Evolutionary conservation across 1,140 invertebrate species (phyloP).

Genomic region (Liolophura sinensis): DNA sequence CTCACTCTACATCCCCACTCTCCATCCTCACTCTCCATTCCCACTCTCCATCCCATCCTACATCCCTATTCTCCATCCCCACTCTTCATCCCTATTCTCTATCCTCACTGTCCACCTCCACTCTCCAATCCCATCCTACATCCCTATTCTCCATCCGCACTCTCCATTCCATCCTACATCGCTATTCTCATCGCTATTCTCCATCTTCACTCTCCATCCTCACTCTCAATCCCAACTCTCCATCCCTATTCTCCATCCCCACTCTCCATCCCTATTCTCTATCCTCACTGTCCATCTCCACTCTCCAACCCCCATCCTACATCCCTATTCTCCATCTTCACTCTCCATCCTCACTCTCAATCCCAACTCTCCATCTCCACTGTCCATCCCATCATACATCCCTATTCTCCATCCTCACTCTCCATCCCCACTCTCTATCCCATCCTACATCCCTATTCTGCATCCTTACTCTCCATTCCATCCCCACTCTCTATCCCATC

Average conservation of each 20-base stretch:
- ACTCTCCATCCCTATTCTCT: background rate
- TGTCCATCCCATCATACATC: background rate
- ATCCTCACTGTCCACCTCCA: background rate
- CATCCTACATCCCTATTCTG: background rate
- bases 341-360: background rate
- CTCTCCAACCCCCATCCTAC: background rate
- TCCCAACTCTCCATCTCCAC: background rate
- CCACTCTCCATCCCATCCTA: background rate
- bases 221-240: background rate
- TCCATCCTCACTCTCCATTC: background rate
- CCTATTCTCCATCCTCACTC: background rate
- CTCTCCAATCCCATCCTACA: background rate
- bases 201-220: background rate
- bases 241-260: background rate
- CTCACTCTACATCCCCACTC: background rate
- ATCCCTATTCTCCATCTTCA: background rate
- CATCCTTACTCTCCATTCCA: background rate
- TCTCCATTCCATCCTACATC: background rate
- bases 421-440: background rate
- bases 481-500: background rate
- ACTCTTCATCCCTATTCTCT: background rate
- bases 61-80: background rate
- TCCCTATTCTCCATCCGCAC: background rate
- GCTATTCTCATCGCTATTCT: background rate
- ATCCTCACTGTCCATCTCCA: background rate